Conservation (phyloP, 2,888 invertebrate species). For the Smittia aterrima region DNA sequence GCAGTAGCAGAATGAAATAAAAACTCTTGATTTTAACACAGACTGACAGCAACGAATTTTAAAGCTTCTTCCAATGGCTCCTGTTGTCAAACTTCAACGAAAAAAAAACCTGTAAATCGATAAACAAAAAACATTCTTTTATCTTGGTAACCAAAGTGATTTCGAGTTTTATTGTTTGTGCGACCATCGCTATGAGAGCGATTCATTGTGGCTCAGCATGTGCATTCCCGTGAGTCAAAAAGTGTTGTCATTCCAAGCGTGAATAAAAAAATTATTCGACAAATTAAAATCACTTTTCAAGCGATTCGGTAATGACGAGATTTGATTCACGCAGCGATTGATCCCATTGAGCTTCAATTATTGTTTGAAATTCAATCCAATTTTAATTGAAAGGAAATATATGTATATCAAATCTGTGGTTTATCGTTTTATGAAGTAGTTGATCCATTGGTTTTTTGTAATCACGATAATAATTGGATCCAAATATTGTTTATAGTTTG, state of each 20-base stretch:
- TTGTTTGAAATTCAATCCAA: too few species aligned
- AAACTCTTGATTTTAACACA: neutral
- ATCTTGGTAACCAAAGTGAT: neutral
- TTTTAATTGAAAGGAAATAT: too few species aligned
- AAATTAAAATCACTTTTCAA: too few species aligned
- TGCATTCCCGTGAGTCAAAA: neutral
- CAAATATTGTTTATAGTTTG: too few species aligned
- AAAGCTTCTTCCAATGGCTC: neutral
- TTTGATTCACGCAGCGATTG: too few species aligned
- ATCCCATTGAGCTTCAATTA: too few species aligned
- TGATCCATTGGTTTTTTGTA: too few species aligned
- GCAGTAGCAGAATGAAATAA: neutral
- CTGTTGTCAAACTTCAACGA: neutral
- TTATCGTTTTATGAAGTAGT: too few species aligned
- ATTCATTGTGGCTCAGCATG: neutral
- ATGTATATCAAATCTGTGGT: too few species aligned
- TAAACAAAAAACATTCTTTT: neutral
- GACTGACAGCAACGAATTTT: neutral
- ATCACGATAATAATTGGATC: too few species aligned
- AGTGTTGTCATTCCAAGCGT: neutral
- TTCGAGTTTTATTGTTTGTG: neutral
- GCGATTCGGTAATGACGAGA: too few species aligned
- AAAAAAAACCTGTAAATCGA: neutral
- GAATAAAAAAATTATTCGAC: neutral
- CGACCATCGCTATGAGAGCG: neutral